Conservation (phyloP, 2,797 vertebrate genomes). For the Aplochiton taeniatus region DNA sequence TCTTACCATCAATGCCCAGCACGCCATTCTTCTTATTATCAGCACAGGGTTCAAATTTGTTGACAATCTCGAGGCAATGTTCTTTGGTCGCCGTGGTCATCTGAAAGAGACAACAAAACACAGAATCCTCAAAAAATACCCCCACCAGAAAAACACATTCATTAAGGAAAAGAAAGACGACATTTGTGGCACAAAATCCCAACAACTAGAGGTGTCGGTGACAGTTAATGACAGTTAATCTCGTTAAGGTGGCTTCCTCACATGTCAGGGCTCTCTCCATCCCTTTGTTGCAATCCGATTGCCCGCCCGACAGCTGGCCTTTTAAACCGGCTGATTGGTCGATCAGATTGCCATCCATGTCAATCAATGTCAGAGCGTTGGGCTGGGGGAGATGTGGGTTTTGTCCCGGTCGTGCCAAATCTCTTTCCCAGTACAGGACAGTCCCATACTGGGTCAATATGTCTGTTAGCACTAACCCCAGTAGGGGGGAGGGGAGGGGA, state of each 20-base stretch:
- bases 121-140: neutral
- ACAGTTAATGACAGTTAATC: neutral
- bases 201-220: neutral
- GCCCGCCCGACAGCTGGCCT: conserved; percentile 21
- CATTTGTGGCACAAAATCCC: no score
- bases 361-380: conserved; percentile 63
- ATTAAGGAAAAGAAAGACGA: neutral
- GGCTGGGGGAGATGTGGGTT: conserved; percentile 11
- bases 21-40: conserved; percentile 88
- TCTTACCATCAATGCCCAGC: conserved; percentile 93
- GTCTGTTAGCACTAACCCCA: conserved; percentile 36
- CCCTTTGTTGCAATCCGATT: conserved; percentile 27
- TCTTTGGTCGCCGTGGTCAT: conserved; percentile 88
- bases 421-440: conserved; percentile 20
- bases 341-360: conserved; percentile 61
- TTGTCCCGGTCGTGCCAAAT: conserved; percentile 48
- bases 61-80: conserved; percentile 87
- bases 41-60: conserved; percentile 92
- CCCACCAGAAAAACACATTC: neutral
- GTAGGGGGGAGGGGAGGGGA: neutral
- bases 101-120: conserved; percentile 63
- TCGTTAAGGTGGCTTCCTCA: conserved; percentile 1
- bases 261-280: conserved; percentile 16
- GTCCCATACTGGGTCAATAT: conserved; percentile 47
- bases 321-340: conserved; percentile 52